Conservation (phyloP, 2,113 vertebrate genomes). For the Cottus gobio region DNA sequence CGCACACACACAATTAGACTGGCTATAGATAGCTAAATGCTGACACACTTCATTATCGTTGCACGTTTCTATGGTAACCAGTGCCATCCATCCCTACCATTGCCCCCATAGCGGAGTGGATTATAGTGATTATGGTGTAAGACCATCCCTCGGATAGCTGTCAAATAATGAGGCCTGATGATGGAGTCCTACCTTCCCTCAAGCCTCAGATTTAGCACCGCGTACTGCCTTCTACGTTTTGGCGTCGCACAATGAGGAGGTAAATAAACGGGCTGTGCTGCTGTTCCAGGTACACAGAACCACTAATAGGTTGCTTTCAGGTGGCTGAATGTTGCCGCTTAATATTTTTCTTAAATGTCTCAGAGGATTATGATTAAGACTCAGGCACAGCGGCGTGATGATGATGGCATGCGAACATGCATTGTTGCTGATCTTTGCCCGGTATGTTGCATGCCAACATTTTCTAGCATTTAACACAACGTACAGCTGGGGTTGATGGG, state of each 20-base stretch:
- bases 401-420: neutral
- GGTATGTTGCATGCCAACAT: neutral
- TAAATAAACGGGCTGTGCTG: slow-evolving; percentile 1
- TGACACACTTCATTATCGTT: slow-evolving; percentile 68
- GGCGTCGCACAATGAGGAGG: neutral
- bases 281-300: slow-evolving; percentile 15
- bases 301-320: neutral
- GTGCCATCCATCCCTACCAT: slow-evolving; percentile 55
- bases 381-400: neutral
- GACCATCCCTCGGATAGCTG: slow-evolving; percentile 59
- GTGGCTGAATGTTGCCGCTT: too few relatives aligned
- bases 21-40: slow-evolving; percentile 75
- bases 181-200: slow-evolving; percentile 43
- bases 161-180: slow-evolving; percentile 66
- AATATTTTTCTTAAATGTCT: neutral
- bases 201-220: slow-evolving; percentile 24
- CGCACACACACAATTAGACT: slow-evolving; percentile 27
- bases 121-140: slow-evolving; percentile 72
- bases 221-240: slow-evolving; percentile 1
- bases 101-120: slow-evolving; percentile 56
- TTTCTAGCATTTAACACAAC: neutral
- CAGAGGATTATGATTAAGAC: neutral
- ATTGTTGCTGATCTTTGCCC: neutral
- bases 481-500: neutral
- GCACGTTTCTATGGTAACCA: slow-evolving; percentile 72